A percentile compares a stretch with the other conserved stretches of the same genome.
These are phyloP conservation scores for Esperia sulphurella DNA, from an alignment of 2,888 invertebrate genomes.

Conservation along the genomic window DNA sequence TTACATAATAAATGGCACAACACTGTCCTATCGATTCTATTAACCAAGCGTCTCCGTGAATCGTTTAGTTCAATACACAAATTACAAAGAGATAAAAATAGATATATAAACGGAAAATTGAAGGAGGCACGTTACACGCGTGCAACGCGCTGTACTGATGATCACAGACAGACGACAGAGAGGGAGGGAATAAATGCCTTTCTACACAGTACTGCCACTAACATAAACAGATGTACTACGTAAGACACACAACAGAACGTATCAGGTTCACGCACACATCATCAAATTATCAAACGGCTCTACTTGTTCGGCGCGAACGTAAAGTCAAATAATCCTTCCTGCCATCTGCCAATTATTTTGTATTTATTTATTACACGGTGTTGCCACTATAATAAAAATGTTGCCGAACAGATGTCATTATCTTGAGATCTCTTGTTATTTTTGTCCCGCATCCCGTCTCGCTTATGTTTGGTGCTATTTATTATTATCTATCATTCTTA, in stretches of 20 bases:
- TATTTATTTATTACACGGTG: neutral
- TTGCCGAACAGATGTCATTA: neutral
- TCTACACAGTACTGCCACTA: conserved; percentile 9
- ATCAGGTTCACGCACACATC: conserved; percentile 12
- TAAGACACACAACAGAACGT: conserved; percentile 1
- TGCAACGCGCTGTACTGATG: conserved; percentile 32
- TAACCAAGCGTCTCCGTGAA: neutral
- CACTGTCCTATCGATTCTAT: conserved; percentile 21
- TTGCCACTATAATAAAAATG: neutral
- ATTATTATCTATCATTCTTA: too few relatives aligned
- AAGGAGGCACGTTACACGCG: conserved; percentile 39
- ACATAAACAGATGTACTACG: conserved; percentile 11
- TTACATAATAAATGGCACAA: conserved; percentile 42
- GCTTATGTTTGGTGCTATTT: too few relatives aligned
- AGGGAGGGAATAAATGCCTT: conserved; percentile 41
- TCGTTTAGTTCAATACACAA: conserved; percentile 4
- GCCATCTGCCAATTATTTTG: conserved; percentile 3
- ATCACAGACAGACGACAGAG: conserved; percentile 49
- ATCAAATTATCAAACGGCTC: conserved; percentile 11
- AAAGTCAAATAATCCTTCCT: conserved; percentile 1
- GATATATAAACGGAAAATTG: conserved; percentile 19
- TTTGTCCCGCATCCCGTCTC: too few relatives aligned
- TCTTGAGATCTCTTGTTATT: too few relatives aligned
- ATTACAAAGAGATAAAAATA: conserved; percentile 2
- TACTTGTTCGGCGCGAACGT: conserved; percentile 5